Conservation (phyloP, 2,797 vertebrate species). For the Sebastes baramenuke region DNA sequence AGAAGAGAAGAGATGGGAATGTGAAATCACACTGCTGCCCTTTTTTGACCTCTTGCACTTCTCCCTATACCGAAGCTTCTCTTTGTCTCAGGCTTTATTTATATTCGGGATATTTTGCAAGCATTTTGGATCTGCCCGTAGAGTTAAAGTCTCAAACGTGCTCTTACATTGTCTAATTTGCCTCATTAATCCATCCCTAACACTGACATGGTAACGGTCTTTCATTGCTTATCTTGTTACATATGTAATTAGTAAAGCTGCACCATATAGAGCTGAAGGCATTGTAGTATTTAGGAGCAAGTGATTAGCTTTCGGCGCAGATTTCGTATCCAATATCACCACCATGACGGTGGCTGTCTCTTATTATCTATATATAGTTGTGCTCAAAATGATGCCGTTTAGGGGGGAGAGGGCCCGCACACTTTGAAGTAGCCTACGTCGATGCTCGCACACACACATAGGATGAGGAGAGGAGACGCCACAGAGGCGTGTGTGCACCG, state of each 20-base stretch:
- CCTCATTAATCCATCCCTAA: neutral
- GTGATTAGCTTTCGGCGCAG: neutral
- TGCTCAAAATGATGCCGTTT: too few relatives aligned
- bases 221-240: constrained; percentile 1
- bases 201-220: neutral
- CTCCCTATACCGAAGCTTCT: neutral
- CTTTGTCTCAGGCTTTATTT: neutral
- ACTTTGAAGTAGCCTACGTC: too few relatives aligned
- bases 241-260: neutral
- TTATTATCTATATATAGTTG: neutral
- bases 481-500: too few relatives aligned
- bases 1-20: neutral
- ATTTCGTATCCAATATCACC: constrained; percentile 2
- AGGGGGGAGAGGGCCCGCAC: too few relatives aligned
- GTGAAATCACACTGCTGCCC: neutral
- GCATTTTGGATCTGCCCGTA: neutral
- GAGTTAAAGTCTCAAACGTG: neutral
- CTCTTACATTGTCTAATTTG: neutral
- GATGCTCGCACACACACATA: too few relatives aligned
- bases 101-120: neutral
- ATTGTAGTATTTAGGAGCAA: neutral
- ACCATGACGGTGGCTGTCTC: neutral
- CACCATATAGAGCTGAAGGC: neutral
- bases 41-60: neutral
- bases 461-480: too few relatives aligned